Conservation (phyloP, 2,888 invertebrate species). For the Corbicula japonica region DNA sequence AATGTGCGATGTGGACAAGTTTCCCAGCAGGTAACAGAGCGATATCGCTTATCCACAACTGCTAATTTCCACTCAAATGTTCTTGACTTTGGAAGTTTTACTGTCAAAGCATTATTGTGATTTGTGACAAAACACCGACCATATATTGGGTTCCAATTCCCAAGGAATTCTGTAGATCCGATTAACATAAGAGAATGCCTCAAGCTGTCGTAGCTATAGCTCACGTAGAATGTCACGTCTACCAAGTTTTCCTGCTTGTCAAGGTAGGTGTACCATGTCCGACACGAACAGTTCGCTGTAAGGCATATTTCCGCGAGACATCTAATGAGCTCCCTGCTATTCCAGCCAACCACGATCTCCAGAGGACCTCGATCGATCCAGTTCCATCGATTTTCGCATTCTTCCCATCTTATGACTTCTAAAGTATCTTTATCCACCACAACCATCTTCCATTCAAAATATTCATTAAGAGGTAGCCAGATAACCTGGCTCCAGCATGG, state of each 20-base stretch:
- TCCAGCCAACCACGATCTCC: constrained; percentile 12
- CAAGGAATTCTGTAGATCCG: constrained; percentile 17
- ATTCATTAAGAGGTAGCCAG: constrained; percentile 5
- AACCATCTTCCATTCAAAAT: constrained; percentile 24
- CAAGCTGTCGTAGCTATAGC: neutral
- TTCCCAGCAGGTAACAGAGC: constrained; percentile 12
- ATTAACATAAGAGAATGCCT: neutral
- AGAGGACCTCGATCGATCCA: constrained; percentile 21
- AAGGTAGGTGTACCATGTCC: neutral
- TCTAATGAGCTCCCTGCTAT: neutral
- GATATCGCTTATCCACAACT: neutral
- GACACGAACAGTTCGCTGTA: constrained; percentile 1
- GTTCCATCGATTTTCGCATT: constrained; percentile 12
- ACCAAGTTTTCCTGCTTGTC: neutral
- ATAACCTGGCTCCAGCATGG: constrained; percentile 1
- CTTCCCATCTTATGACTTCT: constrained; percentile 13
- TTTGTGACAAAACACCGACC: neutral
- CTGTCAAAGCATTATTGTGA: neutral
- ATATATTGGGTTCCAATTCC: constrained; percentile 6
- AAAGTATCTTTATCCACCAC: neutral
- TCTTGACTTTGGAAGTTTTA: constrained; percentile 4
- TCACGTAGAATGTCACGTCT: neutral
- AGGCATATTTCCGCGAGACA: constrained; percentile 1
- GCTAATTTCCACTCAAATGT: constrained; percentile 18
- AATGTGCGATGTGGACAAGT: neutral